Conservation (phyloP, 2,888 invertebrate species). For the Sylvicola cinctus region DNA sequence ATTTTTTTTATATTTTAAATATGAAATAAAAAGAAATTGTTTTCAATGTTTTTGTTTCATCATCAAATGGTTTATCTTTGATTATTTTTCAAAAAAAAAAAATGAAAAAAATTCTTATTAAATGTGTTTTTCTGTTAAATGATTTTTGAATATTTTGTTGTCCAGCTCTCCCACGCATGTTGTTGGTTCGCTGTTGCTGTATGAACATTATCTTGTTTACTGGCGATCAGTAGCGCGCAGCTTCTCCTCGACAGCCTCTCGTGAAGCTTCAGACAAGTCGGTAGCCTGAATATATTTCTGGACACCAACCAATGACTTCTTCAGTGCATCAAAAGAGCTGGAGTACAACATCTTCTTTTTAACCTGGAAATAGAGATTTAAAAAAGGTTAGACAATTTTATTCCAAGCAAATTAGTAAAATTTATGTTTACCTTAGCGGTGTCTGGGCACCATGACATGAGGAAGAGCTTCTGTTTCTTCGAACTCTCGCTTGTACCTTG, state of each 20-base stretch:
- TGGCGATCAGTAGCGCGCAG: conserved; percentile 87
- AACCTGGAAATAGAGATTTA: conserved; percentile 21
- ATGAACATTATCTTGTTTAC: conserved; percentile 28
- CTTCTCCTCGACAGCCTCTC: conserved; percentile 85
- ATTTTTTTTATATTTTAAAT: too few relatives aligned
- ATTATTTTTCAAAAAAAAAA: too few relatives aligned
- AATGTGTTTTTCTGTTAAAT: too few relatives aligned
- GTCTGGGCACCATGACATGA: conserved; percentile 98
- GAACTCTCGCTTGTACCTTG: conserved; percentile 92
- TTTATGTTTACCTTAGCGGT: conserved; percentile 68
- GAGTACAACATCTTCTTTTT: conserved; percentile 76
- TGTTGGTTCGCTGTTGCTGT: too few relatives aligned
- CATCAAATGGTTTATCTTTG: too few relatives aligned
- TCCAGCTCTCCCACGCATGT: too few relatives aligned
- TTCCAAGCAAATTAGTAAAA: background rate
- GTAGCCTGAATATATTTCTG: conserved; percentile 96
- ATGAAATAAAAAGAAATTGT: too few relatives aligned
- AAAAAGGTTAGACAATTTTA: conserved; percentile 1
- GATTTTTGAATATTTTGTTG: too few relatives aligned
- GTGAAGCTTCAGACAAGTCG: conserved; percentile 82
- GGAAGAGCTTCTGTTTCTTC: conserved; percentile 94
- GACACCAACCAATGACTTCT: conserved; percentile 89
- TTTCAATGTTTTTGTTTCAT: too few relatives aligned
- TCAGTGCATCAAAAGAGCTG: conserved; percentile 95
- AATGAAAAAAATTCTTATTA: too few relatives aligned